Percentiles rank a stretch among this genome's conserved stretches.
Conservation (phyloP, 2,888 invertebrate genomes). For the Teleogryllus oceanicus region DNA sequence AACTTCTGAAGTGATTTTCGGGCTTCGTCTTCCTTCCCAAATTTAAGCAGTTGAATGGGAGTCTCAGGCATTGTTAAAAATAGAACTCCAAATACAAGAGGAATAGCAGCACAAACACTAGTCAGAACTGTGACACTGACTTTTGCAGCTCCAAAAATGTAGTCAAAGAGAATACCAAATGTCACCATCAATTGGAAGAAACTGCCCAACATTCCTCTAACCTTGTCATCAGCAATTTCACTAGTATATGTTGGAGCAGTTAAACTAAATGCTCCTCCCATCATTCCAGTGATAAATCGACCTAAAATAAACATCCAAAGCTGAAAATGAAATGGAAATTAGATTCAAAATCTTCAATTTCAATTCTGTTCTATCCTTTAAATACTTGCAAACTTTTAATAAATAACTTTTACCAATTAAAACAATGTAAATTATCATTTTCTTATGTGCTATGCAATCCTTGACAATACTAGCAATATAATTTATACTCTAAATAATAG, state of each 20-base stretch:
- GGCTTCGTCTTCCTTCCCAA: conserved; percentile 58
- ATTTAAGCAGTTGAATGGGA: conserved; percentile 55
- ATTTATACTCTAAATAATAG: too few species aligned
- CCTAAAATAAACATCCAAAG: conserved; percentile 47
- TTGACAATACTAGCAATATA: too few species aligned
- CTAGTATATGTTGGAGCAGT: conserved; percentile 80
- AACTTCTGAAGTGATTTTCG: conserved; percentile 65
- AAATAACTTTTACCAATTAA: too few species aligned
- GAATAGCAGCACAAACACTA: conserved; percentile 61
- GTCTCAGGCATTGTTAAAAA: conserved; percentile 87
- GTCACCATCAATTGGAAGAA: conserved; percentile 85
- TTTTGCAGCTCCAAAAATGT: conserved; percentile 61
- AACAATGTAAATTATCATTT: too few species aligned
- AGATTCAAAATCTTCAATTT: too few species aligned
- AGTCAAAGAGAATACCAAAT: conserved; percentile 75
- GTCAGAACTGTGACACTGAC: conserved; percentile 56
- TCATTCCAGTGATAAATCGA: conserved; percentile 67
- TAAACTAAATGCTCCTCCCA: conserved; percentile 77
- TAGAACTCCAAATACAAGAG: conserved; percentile 64
- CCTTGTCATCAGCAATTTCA: conserved; percentile 79
- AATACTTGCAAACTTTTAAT: too few species aligned
- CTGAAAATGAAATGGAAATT: not conserved
- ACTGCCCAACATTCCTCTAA: conserved; percentile 80
- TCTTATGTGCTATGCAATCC: too few species aligned
- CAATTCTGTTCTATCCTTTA: too few species aligned